These are phyloP conservation scores for Grus americana DNA, from an alignment of 2,113 vertebrate genomes.

Conservation along the genomic window DNA sequence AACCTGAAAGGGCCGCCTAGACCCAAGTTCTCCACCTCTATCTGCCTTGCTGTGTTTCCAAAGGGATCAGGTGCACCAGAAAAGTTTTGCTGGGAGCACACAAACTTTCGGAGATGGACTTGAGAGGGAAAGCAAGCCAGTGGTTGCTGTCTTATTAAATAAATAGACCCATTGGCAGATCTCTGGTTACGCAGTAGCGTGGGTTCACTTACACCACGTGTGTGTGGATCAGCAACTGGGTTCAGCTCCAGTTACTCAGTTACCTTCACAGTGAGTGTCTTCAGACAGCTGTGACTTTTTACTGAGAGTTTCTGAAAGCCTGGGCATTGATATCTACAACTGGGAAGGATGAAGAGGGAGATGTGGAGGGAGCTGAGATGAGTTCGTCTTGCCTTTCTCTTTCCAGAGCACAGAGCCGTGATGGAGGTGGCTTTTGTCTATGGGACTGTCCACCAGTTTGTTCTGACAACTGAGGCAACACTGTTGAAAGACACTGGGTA, in stretches of 20 bases:
- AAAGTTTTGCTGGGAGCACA: neutral
- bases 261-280: neutral
- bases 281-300: neutral
- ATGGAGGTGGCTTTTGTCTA: conserved; percentile 96
- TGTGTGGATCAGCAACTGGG: neutral
- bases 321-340: neutral
- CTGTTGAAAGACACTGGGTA: conserved; percentile 86
- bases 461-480: conserved; percentile 86
- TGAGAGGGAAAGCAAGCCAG: neutral
- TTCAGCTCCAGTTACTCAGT: neutral
- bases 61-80: neutral
- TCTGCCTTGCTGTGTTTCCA: neutral
- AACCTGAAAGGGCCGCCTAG: neutral
- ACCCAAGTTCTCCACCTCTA: neutral
- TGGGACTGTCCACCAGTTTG: conserved; percentile 88
- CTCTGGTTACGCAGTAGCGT: neutral
- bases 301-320: neutral
- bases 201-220: neutral
- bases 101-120: neutral
- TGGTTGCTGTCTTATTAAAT: neutral
- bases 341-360: neutral
- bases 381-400: neutral
- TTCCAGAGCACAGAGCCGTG: conserved; percentile 88
- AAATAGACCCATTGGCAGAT: neutral
- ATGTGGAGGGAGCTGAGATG: neutral